Conservation (phyloP, 2,888 invertebrate species). For the Escarpia spicata region DNA sequence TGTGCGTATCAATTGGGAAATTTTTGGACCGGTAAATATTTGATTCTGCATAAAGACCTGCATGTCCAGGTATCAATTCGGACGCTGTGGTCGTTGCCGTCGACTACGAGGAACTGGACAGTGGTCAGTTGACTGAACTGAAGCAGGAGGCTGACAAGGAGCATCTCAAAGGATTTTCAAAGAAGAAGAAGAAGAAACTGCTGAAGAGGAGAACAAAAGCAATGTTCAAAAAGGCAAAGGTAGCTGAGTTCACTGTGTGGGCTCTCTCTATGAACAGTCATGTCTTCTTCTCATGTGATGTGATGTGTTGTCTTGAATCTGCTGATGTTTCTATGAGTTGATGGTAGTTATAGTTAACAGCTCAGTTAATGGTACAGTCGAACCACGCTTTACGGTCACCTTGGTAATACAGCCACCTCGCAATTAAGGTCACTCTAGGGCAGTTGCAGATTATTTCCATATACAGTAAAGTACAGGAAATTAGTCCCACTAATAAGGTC, state of each 20-base stretch:
- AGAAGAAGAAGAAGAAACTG: constrained; percentile 30
- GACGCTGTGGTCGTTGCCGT: constrained; percentile 25
- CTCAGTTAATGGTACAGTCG: no score
- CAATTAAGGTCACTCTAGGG: no score
- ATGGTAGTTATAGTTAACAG: no score
- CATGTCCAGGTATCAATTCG: neutral
- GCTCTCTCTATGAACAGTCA: neutral
- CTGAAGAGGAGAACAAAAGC: constrained; percentile 29
- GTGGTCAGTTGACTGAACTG: constrained; percentile 35
- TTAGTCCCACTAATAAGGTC: no score
- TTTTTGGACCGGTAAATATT: neutral
- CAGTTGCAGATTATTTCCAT: no score
- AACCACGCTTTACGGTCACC: no score
- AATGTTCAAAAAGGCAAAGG: constrained; percentile 25
- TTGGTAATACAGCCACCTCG: no score
- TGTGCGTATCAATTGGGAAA: neutral
- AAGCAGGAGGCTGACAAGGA: constrained; percentile 34
- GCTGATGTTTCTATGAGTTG: no score
- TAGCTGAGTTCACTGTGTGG: neutral
- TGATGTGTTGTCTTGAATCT: no score
- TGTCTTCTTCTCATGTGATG: no score
- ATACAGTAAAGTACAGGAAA: no score
- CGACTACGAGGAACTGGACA: constrained; percentile 39
- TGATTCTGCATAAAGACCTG: constrained; percentile 20
- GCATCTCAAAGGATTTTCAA: constrained; percentile 10